phyloP scores from a whole-genome alignment of 1,140 invertebrate species.

The Zophobas morio region DNA sequence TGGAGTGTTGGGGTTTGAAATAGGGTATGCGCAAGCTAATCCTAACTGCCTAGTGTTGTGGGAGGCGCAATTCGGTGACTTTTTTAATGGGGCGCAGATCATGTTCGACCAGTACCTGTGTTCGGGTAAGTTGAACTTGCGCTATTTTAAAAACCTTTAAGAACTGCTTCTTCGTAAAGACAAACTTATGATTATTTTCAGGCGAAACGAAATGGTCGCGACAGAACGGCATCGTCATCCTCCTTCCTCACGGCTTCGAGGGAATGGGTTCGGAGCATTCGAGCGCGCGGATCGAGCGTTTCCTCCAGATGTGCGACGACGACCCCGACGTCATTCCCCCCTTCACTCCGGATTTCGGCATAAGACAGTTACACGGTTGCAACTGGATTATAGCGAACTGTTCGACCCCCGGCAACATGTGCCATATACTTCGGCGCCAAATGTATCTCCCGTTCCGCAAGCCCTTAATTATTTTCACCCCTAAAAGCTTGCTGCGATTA shows the following conservation, averaged over 20 bases:
- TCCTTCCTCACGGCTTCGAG: constrained; percentile 93
- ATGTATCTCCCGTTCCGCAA: constrained; percentile 87
- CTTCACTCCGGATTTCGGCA: constrained; percentile 71
- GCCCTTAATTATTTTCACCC: constrained; percentile 85
- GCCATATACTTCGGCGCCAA: constrained; percentile 89
- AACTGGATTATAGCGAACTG: constrained; percentile 90
- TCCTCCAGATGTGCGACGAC: constrained; percentile 85
- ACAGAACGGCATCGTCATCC: constrained; percentile 85
- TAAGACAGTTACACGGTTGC: constrained; percentile 84
- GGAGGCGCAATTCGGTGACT: constrained; percentile 96
- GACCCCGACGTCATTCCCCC: constrained; percentile 73
- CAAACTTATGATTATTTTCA: constrained; percentile 56
- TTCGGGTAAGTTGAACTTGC: constrained; percentile 67
- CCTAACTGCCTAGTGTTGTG: constrained; percentile 87
- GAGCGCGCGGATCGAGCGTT: constrained; percentile 85
- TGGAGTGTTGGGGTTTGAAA: constrained; percentile 84
- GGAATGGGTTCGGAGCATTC: constrained; percentile 93
- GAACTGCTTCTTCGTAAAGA: too few species aligned
- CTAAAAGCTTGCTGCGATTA: constrained; percentile 84
- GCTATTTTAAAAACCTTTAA: too few species aligned
- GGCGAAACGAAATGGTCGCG: constrained; percentile 86
- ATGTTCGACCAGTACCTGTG: constrained; percentile 89
- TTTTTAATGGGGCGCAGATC: constrained; percentile 87
- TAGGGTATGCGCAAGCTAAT: constrained; percentile 88
- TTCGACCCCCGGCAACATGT: constrained; percentile 89